Conservation (phyloP, 23 tunicate genomes). For the Pegea sp. region DNA sequence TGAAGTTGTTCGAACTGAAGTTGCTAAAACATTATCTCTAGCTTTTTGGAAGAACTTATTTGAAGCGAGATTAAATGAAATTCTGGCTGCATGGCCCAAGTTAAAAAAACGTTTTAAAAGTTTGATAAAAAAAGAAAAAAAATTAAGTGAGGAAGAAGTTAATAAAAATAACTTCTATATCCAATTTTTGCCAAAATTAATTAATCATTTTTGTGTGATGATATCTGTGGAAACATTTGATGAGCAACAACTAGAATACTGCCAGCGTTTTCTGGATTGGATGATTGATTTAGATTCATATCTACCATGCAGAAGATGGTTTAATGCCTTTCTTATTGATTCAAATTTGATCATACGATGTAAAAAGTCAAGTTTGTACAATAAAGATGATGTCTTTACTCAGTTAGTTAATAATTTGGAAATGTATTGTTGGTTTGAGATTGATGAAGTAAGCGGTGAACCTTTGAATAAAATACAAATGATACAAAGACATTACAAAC, state of each 20-base stretch:
- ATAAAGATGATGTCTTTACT: constrained; percentile 78
- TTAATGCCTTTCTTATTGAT: constrained; percentile 47
- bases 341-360: constrained; percentile 73
- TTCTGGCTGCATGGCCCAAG: constrained; percentile 23
- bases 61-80: constrained; percentile 48
- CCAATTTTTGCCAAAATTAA: constrained; percentile 24
- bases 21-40: constrained; percentile 52
- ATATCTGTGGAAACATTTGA: constrained; percentile 37
- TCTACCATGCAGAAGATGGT: constrained; percentile 79
- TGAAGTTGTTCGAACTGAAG: constrained; percentile 58
- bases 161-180: constrained; percentile 34
- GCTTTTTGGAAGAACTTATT: constrained; percentile 51
- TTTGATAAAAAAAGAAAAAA: constrained; percentile 55
- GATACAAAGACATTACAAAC: constrained; percentile 55
- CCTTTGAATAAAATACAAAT: constrained; percentile 79
- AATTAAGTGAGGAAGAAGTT: constrained; percentile 40
- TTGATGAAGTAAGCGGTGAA: constrained; percentile 87
- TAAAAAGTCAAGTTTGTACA: constrained; percentile 36
- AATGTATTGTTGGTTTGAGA: constrained; percentile 74
- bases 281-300: constrained; percentile 88
- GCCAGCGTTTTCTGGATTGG: constrained; percentile 84
- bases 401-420: constrained; percentile 66
- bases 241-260: constrained; percentile 26
- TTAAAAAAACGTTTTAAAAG: constrained; percentile 57
- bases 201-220: constrained; percentile 56